Evolutionary conservation across 2,113 vertebrate genomes (phyloP), one percentile per base, ranked within the genome.

Genomic region (Collichthys lucidus): DNA sequence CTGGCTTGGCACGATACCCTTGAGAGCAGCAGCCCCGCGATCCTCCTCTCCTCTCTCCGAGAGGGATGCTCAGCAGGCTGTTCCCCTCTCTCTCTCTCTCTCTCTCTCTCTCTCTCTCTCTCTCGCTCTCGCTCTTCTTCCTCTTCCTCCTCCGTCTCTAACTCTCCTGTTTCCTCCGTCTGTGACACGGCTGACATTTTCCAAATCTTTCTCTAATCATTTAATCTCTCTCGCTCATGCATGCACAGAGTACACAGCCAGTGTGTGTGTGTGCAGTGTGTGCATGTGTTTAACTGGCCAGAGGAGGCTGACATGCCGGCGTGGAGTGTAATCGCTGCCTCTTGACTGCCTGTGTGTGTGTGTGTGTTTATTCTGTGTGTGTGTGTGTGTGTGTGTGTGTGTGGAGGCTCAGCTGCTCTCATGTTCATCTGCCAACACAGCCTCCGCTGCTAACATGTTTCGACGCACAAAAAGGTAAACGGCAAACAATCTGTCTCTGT

Each of bases 381-480:
- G 29, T 35, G 72, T 29, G 29, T 29, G 29, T 29, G 29, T 35
- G 72, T 62, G 53, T 83, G 65, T 42, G 40, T 78, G 74, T 56
- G 79, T 53, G 85, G 44, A 82, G 72, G 75, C 80, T 92, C 88
- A 74, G 84, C 90, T 88, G 88, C 84, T 91, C 92, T 89, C 84
- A 91, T 88, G 91, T 82, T 88, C 89, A 77, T 88, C 88, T 91
- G 90, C 91, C 91, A 83, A 80, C 83, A 86, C 91, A 88, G 74
- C 82, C 78, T 89, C 82, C 72, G 71, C 86, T 79, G 77, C 89
- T 82, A 93, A 88, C 94, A 96, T 96, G 96, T 96, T 96, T 88
- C 96, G 96, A 92, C 95, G 96, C 80, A 95, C 95, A 68, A 96
- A 96, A 93, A 96, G 95, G 95, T 96, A 96, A 93, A 95, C 6